These are phyloP conservation scores for Onthophagus taurus DNA, from an alignment of 1,140 invertebrate species.

Conservation along the genomic window DNA sequence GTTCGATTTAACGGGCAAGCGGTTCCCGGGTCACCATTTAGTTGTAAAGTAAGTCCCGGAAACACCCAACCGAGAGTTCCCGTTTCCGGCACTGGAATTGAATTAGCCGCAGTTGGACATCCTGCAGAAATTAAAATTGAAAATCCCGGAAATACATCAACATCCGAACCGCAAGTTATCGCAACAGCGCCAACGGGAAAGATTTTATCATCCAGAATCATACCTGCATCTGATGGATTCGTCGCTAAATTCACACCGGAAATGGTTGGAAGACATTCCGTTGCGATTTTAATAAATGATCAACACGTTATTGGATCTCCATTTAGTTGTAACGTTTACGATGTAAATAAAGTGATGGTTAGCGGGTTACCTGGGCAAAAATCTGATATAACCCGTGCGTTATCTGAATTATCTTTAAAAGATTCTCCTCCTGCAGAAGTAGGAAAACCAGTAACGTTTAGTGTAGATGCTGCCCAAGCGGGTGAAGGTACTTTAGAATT, in stretches of 20 bases:
- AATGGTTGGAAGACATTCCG: constrained; percentile 77
- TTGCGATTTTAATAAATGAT: constrained; percentile 70
- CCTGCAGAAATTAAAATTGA: constrained; percentile 46
- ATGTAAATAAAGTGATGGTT: constrained; percentile 76
- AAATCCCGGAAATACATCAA: constrained; percentile 41
- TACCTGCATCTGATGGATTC: constrained; percentile 53
- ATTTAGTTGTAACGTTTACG: constrained; percentile 87
- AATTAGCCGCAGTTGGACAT: constrained; percentile 47
- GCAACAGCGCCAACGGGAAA: constrained; percentile 71
- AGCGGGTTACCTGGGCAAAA: constrained; percentile 52
- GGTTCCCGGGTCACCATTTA: constrained; percentile 87
- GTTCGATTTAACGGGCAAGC: constrained; percentile 95
- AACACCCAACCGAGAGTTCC: constrained; percentile 39
- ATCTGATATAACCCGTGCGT: constrained; percentile 33
- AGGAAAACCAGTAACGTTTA: constrained; percentile 79
- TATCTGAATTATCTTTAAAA: constrained; percentile 43
- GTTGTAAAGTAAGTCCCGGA: constrained; percentile 58
- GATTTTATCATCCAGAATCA: constrained; percentile 55
- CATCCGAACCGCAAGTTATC: constrained; percentile 55
- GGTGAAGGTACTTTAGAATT: constrained; percentile 93
- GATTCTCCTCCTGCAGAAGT: constrained; percentile 53
- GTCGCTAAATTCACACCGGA: constrained; percentile 69
- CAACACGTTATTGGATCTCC: constrained; percentile 83
- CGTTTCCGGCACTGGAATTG: constrained; percentile 48
- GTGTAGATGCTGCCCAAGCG: constrained; percentile 90